A percentile compares a stretch with the other conserved stretches of the same genome.
Conservation (phyloP, 2,113 vertebrate species). For the Ptilonorhynchus violaceus region DNA sequence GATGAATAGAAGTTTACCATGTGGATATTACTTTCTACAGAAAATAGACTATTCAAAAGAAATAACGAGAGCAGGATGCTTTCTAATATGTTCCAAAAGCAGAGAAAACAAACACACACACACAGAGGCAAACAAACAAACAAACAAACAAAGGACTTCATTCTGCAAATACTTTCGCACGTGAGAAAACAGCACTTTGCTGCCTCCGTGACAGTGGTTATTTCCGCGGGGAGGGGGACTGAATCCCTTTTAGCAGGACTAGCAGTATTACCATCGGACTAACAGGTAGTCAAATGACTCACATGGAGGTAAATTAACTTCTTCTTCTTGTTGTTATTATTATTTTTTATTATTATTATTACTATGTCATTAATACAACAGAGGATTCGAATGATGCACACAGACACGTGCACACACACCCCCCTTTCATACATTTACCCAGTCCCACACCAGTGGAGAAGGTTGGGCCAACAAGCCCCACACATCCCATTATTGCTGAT, state of each 20-base stretch:
- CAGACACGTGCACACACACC: accelerated
- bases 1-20: constrained; percentile 49
- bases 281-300: not conserved
- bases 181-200: not conserved
- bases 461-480: not conserved
- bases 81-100: constrained; percentile 58
- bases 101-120: constrained; percentile 38
- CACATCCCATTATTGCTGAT: not conserved
- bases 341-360: not conserved
- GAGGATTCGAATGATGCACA: not conserved
- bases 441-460: not conserved
- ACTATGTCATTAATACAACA: not conserved
- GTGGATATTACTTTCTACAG: constrained; percentile 52
- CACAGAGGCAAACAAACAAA: not conserved
- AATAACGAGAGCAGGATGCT: constrained; percentile 57
- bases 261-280: not conserved
- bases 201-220: not conserved
- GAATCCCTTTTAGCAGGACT: not conserved
- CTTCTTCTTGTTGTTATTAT: too few species aligned
- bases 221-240: not conserved
- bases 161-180: not conserved
- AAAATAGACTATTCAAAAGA: constrained; percentile 60
- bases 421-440: not conserved
- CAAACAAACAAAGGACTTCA: not conserved
- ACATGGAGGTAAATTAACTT: not conserved